phyloP scores from a whole-genome alignment of 1,140 invertebrate genomes.

The Drosophila orosa region DNA sequence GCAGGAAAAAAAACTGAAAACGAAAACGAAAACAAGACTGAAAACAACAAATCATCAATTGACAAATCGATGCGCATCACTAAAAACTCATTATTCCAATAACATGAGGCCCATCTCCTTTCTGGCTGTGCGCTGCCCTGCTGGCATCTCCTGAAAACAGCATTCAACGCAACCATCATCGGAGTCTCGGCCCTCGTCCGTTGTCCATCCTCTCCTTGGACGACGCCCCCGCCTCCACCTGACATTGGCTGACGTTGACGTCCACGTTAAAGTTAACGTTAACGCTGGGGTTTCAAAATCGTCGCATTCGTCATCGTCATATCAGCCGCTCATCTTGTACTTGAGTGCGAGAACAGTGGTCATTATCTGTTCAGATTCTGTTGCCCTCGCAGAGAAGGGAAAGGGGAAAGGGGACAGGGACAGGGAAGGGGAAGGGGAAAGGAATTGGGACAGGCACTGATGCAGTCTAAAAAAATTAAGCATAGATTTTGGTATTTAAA shows the following conservation, averaged over 20 bases:
- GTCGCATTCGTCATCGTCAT: constrained; percentile 77
- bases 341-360: constrained; percentile 76
- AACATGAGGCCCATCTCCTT: constrained; percentile 51
- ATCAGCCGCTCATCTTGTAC: constrained; percentile 76
- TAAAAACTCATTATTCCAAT: constrained; percentile 77
- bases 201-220: neutral
- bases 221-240: constrained; percentile 29
- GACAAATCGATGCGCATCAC: constrained; percentile 76
- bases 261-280: constrained; percentile 27
- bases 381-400: constrained; percentile 20
- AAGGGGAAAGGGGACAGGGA: neutral
- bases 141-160: constrained; percentile 26
- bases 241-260: constrained; percentile 22
- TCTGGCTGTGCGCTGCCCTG: constrained; percentile 13
- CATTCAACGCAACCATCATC: constrained; percentile 60
- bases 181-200: constrained; percentile 7
- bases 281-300: constrained; percentile 61
- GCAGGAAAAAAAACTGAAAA: neutral
- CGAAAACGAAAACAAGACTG: constrained; percentile 7
- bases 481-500: neutral
- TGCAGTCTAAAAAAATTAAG: neutral
- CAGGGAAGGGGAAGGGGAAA: neutral
- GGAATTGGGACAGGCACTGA: constrained; percentile 6
- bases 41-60: constrained; percentile 77
- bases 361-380: constrained; percentile 75